phyloP scores from a whole-genome alignment of 2,888 invertebrate species.

The Eilema depressum region DNA sequence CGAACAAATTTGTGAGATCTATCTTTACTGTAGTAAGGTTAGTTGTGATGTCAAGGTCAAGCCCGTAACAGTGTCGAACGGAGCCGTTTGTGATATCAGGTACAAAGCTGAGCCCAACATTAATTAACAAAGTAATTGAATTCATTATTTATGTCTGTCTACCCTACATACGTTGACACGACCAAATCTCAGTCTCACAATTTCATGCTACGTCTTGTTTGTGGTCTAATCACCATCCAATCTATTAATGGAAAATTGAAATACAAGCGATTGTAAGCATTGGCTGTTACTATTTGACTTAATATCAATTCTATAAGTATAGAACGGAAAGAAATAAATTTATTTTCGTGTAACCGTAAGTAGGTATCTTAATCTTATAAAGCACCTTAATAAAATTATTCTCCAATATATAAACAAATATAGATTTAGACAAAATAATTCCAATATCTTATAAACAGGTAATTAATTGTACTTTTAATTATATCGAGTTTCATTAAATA shows the following conservation, averaged over 20 bases:
- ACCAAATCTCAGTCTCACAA: conserved; percentile 52
- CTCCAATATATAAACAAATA: conserved; percentile 49
- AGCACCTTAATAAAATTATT: conserved; percentile 58
- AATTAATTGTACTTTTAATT: conserved; percentile 77
- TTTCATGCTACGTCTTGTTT: conserved; percentile 29
- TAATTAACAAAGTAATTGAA: conserved; percentile 10
- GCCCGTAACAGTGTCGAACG: conserved; percentile 19
- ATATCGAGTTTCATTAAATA: conserved; percentile 36
- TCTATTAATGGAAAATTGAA: conserved; percentile 14
- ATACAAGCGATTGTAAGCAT: conserved; percentile 25
- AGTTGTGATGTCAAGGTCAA: background rate
- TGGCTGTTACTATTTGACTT: conserved; percentile 20
- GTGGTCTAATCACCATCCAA: conserved; percentile 25
- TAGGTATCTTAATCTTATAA: conserved; percentile 37
- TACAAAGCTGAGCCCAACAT: conserved; percentile 31
- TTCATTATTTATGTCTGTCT: conserved; percentile 30
- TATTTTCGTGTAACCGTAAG: conserved; percentile 30
- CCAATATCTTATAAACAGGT: conserved; percentile 63
- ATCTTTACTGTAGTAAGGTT: conserved; percentile 10
- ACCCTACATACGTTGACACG: conserved; percentile 47
- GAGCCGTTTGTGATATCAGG: conserved; percentile 26
- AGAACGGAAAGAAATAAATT: conserved; percentile 13
- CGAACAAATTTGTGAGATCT: conserved; percentile 21
- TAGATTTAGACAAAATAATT: conserved; percentile 61
- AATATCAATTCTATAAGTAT: conserved; percentile 9